Evolutionary conservation across 2,888 invertebrate genomes (phyloP).

Genomic region (Toxonevra muliebris): DNA sequence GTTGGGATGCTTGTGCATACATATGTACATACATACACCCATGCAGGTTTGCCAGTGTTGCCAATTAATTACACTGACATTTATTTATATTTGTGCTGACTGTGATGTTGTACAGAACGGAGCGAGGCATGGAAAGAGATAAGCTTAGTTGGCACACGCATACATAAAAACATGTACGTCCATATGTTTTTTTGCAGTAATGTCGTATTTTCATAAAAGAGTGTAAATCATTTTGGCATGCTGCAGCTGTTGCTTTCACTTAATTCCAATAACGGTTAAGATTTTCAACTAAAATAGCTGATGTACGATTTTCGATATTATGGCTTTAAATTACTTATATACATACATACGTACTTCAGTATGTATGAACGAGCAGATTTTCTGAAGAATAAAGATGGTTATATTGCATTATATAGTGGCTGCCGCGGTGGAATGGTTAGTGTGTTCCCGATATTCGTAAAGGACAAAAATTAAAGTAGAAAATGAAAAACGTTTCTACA

Average conservation of each 20-base stretch:
- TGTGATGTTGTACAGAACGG: constrained; percentile 8
- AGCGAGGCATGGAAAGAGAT: constrained; percentile 2
- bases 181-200: constrained; percentile 17
- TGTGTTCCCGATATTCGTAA: too few species aligned
- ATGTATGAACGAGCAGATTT: too few species aligned
- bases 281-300: too few species aligned
- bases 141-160: constrained; percentile 8
- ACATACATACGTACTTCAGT: too few species aligned
- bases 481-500: too few species aligned
- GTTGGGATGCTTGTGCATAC: background rate
- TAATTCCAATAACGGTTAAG: background rate
- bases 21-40: background rate
- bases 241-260: constrained; percentile 37
- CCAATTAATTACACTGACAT: constrained; percentile 49
- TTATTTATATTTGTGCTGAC: constrained; percentile 23
- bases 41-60: constrained; percentile 41
- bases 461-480: too few species aligned
- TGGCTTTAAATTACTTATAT: too few species aligned
- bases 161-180: background rate
- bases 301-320: too few species aligned
- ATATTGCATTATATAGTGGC: too few species aligned
- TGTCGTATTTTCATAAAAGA: constrained; percentile 43
- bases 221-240: constrained; percentile 52
- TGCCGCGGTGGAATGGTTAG: too few species aligned
- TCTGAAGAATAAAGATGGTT: too few species aligned